A percentile compares a stretch with the other conserved stretches of the same genome.
phyloP scores from a whole-genome alignment of 2,113 vertebrate species.

The Rhabdomys dilectus region DNA sequence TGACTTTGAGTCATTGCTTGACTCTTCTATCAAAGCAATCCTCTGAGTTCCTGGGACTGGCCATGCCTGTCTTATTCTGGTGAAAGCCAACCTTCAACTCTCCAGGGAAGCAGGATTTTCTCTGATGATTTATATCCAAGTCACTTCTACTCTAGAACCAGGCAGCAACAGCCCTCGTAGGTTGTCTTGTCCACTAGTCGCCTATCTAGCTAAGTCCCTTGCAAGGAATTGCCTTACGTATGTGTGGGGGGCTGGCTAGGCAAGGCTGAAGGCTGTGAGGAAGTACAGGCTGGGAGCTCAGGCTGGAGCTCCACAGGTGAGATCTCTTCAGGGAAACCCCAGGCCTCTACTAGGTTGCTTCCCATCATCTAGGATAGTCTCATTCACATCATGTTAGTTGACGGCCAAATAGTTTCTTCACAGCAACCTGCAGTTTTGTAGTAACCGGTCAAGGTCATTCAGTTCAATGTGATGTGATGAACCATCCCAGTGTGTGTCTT shows the following conservation, averaged over 20 bases:
- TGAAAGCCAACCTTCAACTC: background rate
- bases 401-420: background rate
- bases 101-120: background rate
- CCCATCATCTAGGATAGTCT: background rate
- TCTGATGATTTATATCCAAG: background rate
- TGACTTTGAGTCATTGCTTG: background rate
- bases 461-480: background rate
- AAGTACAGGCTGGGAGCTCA: background rate
- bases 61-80: background rate
- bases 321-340: slow-evolving; percentile 14
- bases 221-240: background rate
- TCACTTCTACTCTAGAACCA: background rate
- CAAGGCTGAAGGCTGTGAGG: background rate
- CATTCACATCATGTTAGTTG: background rate
- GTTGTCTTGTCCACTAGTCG: background rate
- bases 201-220: background rate
- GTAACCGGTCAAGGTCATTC: background rate
- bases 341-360: background rate
- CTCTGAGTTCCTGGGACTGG: slow-evolving; percentile 28
- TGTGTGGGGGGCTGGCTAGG: background rate
- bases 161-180: background rate
- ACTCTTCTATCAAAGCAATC: background rate
- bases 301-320: background rate
- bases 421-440: slow-evolving; percentile 5
- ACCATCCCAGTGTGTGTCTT: background rate